phyloP scores from a whole-genome alignment of 2,113 vertebrate species.

The human (Homo sapiens) region DNA sequence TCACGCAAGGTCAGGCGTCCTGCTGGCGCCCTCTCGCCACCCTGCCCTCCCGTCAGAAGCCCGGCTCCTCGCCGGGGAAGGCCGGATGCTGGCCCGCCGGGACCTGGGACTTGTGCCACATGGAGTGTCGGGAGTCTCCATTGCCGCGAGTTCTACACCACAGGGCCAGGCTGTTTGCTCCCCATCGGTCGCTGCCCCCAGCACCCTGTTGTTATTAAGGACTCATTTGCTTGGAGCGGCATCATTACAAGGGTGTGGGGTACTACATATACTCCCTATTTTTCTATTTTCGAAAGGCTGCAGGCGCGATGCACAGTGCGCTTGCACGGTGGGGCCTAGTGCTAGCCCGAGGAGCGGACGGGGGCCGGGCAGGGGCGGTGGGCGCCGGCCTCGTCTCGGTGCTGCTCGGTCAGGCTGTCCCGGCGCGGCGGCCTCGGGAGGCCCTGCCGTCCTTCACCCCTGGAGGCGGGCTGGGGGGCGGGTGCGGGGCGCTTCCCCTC shows the following conservation, averaged over 20 bases:
- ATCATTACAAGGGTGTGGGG: not conserved
- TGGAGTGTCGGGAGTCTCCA: not conserved
- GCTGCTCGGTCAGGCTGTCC: too few relatives aligned
- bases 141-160: fast-evolving
- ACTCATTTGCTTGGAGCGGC: not conserved
- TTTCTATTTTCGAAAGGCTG: slow-evolving; percentile 18
- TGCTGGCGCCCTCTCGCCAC: not conserved
- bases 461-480: not conserved
- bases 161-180: not conserved
- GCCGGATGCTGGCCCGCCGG: not conserved
- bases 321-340: slow-evolving; percentile 15
- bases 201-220: not conserved
- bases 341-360: slow-evolving; percentile 65
- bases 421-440: too few relatives aligned
- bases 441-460: not conserved
- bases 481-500: too few relatives aligned
- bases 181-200: not conserved
- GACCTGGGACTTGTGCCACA: not conserved
- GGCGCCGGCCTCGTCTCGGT: too few relatives aligned
- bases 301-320: slow-evolving; percentile 44
- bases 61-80: not conserved
- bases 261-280: slow-evolving; percentile 1
- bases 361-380: not conserved
- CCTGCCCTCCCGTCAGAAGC: not conserved
- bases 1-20: not conserved